Evolutionary conservation across 2,888 invertebrate species (phyloP), one percentile per base, ranked within the genome.

Genomic region (Epirrhoe alternata): DNA sequence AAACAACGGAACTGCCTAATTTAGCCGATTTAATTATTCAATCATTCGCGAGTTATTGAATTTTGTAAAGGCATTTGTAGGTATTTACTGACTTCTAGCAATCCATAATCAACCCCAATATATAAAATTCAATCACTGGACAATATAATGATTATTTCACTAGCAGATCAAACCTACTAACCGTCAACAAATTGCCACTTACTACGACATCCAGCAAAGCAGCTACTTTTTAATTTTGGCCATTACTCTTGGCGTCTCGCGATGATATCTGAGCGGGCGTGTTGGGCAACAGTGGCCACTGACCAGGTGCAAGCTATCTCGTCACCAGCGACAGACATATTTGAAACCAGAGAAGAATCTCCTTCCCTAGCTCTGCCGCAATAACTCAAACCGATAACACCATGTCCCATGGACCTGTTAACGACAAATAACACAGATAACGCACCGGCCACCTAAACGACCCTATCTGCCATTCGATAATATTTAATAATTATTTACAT

Each of bases 401-500:
- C 78, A 79, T 80, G 82, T 81, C 83, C 84, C 83, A 80, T 83
- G 80, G 83, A 87, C 88, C 86, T 88, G 89, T 89, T 87, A 87
- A 87, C 90, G 90, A 92, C 92, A 92, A 92, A 91, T 91, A 90
- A 90, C 86, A 73, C 71, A 90, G 92, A 92, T 92, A 92, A 87
- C 83, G 78, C 82, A 86, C 89, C 88, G 88, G 87, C 81, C 88
- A 86, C 88, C 89, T 90, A 91, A 92, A 91, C 86, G 89, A 87
- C 83, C 87, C 85, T 90, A 91, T 91, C 90, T 86, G 81, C 80
- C 84, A 78, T 86, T 84, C 82, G 89, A 91, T 90, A 88, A 89
- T 90, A 91, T 91, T 92, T 91, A 87, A 91, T 92, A 92, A 92
- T 91, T 90, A 92, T 92, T 90, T 88, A 90, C 87, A 86, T 86